Conservation (phyloP, 2,113 vertebrate species). For the Pseudopodoces humilis region DNA sequence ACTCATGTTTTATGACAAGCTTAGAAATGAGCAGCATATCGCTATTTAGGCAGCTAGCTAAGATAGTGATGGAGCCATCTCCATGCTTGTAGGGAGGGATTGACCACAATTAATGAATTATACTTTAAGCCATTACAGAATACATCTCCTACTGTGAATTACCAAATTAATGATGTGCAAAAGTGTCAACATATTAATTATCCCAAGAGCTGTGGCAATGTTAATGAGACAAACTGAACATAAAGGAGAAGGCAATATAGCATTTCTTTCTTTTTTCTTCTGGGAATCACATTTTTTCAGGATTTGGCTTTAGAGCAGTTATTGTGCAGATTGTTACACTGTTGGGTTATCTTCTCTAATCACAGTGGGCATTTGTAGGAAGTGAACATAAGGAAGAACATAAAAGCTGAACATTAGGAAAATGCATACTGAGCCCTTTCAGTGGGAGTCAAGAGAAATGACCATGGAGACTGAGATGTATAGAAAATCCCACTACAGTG, state of each 20-base stretch:
- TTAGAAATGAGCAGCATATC: background rate
- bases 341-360: background rate
- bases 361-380: background rate
- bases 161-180: conserved; percentile 32
- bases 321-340: background rate
- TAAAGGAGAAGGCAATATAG: background rate
- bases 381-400: background rate
- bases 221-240: conserved; percentile 12
- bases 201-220: background rate
- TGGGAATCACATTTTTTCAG: background rate
- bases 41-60: background rate
- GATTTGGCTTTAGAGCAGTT: background rate
- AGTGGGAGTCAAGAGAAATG: background rate
- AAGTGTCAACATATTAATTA: conserved; percentile 50
- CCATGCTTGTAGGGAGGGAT: background rate
- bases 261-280: background rate
- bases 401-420: background rate
- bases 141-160: conserved; percentile 3
- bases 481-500: background rate
- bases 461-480: background rate
- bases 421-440: background rate
- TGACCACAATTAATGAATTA: conserved; percentile 44
- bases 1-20: background rate
- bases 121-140: background rate
- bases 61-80: background rate